Evolutionary conservation across 2,113 vertebrate species (phyloP), one percentile per base, ranked within the genome.

Genomic region (Galemys pyrenaicus): DNA sequence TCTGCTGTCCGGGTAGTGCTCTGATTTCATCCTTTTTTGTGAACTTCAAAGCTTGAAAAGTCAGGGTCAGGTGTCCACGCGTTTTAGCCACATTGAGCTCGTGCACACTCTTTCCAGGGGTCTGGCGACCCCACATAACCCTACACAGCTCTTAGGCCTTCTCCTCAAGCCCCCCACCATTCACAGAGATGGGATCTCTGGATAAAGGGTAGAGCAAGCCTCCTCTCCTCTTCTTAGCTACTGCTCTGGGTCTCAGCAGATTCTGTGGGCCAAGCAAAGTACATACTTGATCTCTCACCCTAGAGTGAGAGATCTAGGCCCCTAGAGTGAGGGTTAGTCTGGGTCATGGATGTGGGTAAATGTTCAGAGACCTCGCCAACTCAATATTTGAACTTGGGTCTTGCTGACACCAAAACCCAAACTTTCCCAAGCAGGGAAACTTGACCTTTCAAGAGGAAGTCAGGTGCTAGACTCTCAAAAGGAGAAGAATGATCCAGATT

Each of bases 1-100:
- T 95, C 60, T 37, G 65, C 37, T 54, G 13, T 64, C 51, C 35
- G 10, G 35, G 17, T 51, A 19, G 87, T 32, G 87, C 67, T 90
- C 77, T 10, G 22, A 56, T 70, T 95, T 82, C 67, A 75, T 56
- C 49, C 49, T 17, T 64, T n/a, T 22, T 24, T 10, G 35, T 58
- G 68, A 91, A 91, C 78, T 68, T 92, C 62, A 37, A 85, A 58
- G 56, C 49, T 92, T 82, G 26, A 90, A 44, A 58, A 79, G n/a
- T n/a, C n/a, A n/a, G 65, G 6, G 3, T 17, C 56, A 94, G 49
- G 17, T 91, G 44, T 41, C 9, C 44, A 60, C 2, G 35, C 35
- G n/a, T 24, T 87, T 56, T 87, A 26, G 79, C 30, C 41, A 71
- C 28, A 39, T 1, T 37, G 64, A 90, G 0, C 68, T 92, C 65